Percentiles rank a stretch among this genome's conserved stretches.
These are phyloP conservation scores for Todiramphus chloris DNA, from an alignment of 2,113 vertebrate species.

Conservation along the genomic window DNA sequence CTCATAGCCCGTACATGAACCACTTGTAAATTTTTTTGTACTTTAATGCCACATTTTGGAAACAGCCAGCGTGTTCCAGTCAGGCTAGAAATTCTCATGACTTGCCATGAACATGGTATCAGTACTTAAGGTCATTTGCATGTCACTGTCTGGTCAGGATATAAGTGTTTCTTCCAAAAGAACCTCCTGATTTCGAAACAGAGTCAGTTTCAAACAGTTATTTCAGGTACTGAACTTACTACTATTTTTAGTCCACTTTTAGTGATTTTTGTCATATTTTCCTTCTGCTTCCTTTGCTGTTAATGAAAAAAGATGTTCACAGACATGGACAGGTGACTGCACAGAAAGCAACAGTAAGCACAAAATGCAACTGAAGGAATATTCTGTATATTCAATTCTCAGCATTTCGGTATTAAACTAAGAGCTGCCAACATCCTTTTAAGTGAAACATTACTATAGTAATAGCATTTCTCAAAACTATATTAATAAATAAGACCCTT, in stretches of 20 bases:
- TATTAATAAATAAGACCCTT: neutral
- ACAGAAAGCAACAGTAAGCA: accelerated
- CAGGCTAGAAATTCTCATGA: neutral
- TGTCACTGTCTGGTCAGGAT: neutral
- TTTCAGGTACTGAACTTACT: neutral
- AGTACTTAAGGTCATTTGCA: neutral
- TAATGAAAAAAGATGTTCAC: neutral
- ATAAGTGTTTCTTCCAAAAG: neutral
- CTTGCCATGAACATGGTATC: neutral
- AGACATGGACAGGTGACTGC: neutral
- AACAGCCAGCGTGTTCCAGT: neutral
- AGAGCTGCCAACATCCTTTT: neutral
- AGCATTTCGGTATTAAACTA: neutral
- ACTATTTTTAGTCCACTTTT: neutral
- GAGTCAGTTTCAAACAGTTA: neutral
- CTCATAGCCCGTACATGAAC: neutral
- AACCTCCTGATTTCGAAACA: neutral
- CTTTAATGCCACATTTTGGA: neutral
- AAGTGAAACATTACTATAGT: neutral
- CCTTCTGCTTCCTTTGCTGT: neutral
- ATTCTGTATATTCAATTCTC: neutral
- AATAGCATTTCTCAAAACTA: neutral
- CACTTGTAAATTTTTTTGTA: neutral
- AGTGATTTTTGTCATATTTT: neutral
- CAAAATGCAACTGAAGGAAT: neutral